Evolutionary conservation across 2,888 invertebrate species (phyloP).

Genomic region (Minunthozetes semirufus): DNA sequence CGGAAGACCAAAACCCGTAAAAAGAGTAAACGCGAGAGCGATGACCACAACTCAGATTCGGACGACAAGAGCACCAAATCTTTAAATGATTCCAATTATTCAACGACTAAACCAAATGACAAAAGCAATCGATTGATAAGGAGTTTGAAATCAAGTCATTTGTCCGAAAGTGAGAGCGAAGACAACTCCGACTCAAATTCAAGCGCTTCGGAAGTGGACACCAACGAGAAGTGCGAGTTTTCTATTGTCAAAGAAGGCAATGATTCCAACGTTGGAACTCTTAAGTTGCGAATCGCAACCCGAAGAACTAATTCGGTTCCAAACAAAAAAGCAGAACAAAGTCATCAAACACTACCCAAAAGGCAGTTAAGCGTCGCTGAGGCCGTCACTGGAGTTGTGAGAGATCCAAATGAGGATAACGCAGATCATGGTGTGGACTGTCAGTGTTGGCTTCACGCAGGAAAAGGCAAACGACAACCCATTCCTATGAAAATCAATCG

Average conservation of each 20-base stretch:
- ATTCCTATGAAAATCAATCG: slow-evolving; percentile 21
- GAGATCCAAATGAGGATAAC: neutral
- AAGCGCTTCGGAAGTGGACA: slow-evolving; percentile 13
- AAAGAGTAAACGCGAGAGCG: neutral
- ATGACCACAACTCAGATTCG: neutral
- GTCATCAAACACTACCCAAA: neutral
- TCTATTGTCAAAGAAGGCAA: slow-evolving; percentile 21
- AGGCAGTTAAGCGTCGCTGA: slow-evolving; percentile 5
- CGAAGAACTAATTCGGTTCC: slow-evolving; percentile 28
- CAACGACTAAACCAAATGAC: neutral
- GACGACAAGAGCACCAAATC: slow-evolving; percentile 12
- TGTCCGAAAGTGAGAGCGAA: slow-evolving; percentile 27
- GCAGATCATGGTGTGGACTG: neutral
- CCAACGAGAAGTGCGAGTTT: slow-evolving; percentile 22
- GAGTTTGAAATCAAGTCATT: slow-evolving; percentile 1
- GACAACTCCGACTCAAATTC: slow-evolving; percentile 3
- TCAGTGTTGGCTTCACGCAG: slow-evolving; percentile 33
- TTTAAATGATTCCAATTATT: neutral
- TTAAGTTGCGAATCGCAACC: slow-evolving; percentile 11
- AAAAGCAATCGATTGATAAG: neutral
- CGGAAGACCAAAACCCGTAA: neutral
- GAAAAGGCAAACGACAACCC: slow-evolving; percentile 33
- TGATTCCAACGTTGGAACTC: neutral
- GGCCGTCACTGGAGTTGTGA: neutral
- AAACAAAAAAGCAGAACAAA: slow-evolving; percentile 2